A percentile compares a stretch with the other conserved stretches of the same genome.
phyloP scores from a whole-genome alignment of 2,888 invertebrate species.

The Drosophila subsilvestris region DNA sequence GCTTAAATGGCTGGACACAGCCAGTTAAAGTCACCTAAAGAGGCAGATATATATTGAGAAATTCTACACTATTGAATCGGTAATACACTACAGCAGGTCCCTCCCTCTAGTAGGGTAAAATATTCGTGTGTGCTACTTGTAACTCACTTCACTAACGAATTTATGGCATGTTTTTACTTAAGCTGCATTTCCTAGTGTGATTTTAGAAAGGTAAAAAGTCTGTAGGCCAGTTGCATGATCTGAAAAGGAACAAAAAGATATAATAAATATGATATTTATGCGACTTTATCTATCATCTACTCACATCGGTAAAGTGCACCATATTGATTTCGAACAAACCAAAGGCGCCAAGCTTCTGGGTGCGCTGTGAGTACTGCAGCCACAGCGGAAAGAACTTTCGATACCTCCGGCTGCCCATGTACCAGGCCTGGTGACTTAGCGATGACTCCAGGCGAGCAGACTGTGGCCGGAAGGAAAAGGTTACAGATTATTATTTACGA shows the following conservation, averaged over 20 bases:
- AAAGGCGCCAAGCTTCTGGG: constrained; percentile 44
- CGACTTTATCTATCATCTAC: neutral
- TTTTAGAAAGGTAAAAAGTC: constrained; percentile 62
- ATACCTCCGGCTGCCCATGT: constrained; percentile 42
- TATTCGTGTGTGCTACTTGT: no score
- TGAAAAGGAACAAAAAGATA: constrained; percentile 14
- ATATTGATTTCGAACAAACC: constrained; percentile 59
- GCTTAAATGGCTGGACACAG: constrained; percentile 1
- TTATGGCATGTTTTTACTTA: no score
- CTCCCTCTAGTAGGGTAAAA: no score
- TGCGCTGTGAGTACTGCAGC: constrained; percentile 49
- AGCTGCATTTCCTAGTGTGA: constrained; percentile 24
- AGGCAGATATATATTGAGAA: neutral
- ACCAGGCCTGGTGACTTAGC: constrained; percentile 58
- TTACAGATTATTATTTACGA: no score
- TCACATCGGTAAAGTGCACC: constrained; percentile 63
- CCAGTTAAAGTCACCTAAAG: neutral
- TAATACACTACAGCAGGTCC: no score
- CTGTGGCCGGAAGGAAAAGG: constrained; percentile 21
- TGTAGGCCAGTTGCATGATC: constrained; percentile 63
- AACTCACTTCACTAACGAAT: no score
- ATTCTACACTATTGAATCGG: no score
- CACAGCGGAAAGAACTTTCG: constrained; percentile 57
- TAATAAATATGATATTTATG: no score
- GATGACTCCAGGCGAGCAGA: constrained; percentile 37